These are phyloP conservation scores for Xylocopa sonorina DNA, from an alignment of 1,140 invertebrate genomes.

Conservation along the genomic window DNA sequence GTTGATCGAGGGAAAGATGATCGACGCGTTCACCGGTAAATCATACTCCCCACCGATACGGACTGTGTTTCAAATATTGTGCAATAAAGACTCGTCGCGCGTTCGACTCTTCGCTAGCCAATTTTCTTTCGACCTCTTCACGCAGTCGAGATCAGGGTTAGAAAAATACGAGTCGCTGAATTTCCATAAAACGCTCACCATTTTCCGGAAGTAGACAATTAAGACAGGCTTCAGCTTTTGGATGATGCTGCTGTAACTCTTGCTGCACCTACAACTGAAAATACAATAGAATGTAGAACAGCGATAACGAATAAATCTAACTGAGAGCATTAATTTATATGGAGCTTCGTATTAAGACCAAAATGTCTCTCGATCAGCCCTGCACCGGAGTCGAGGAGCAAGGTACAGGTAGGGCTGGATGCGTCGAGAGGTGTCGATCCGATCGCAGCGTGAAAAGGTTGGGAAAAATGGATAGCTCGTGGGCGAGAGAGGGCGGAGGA, in stretches of 20 bases:
- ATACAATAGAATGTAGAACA: background rate
- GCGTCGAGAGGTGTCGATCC: conserved; percentile 16
- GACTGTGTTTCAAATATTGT: too few relatives aligned
- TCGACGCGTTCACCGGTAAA: too few relatives aligned
- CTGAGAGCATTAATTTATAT: too few relatives aligned
- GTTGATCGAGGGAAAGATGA: background rate
- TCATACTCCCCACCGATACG: too few relatives aligned
- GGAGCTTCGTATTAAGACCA: too few relatives aligned
- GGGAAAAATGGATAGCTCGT: background rate
- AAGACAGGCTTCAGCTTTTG: background rate
- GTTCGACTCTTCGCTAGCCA: too few relatives aligned
- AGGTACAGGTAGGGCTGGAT: background rate
- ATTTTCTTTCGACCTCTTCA: too few relatives aligned
- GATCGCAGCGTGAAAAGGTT: conserved; percentile 4
- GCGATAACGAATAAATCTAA: background rate
- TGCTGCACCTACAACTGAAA: conserved; percentile 1
- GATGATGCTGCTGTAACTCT: background rate
- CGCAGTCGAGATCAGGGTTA: too few relatives aligned
- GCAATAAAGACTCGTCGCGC: too few relatives aligned
- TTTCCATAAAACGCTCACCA: background rate
- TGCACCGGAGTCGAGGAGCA: background rate
- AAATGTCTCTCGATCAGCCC: background rate
- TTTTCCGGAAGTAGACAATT: background rate
- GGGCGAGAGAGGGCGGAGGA: background rate
- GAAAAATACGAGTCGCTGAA: too few relatives aligned